Evolutionary conservation across 2,888 invertebrate genomes (phyloP), one percentile per base, ranked within the genome.

Genomic region (Oligia latruncula): DNA sequence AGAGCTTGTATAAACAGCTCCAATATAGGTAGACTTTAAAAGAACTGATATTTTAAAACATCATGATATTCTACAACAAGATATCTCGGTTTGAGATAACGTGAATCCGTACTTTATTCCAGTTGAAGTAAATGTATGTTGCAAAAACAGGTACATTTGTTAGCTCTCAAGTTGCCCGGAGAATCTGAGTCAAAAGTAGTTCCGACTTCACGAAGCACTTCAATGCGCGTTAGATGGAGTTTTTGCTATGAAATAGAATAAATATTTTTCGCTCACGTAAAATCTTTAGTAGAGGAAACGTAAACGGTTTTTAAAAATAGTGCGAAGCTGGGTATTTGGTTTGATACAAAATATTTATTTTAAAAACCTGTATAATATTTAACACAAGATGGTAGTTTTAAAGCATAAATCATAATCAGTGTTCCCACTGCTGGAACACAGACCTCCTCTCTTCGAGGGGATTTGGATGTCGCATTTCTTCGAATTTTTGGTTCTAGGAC

Each of bases 121-220:
- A 4, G 5, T 43, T 66, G 20, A 65, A 0, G 20, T 71, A 55
- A 70, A 73, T 66, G 20, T 76, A 46, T 74, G 8, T 62, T 62
- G 13, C 40, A 55, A 74, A 81, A 86, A 66, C 71, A 46, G 55
- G 9, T 66, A 29, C 67, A 78, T 75, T 78, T 78, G 40, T 68
- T 68, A 74, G 71, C 67, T 64, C 64, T 82, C 82, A 65, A 74
- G 64, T 85, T 60, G 11, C 64, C 5, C 35, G 65, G 64, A 74
- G 77, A 64, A 77, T 64, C 68, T 35, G 40, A 76, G 72, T 64
- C 46, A 67, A 74, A 81, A 71, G 52, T 62, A 74, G 64, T 66
- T 55, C 3, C 43, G 64, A 65, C 67, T 84, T 81, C 64, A 29
- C 40, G 35, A 55, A 66, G 70, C 81, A 75, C 76, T 76, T 74